Base-by-base conservation (phyloP, 2,888 invertebrate genomes). In the Thyatira batis region DNA sequence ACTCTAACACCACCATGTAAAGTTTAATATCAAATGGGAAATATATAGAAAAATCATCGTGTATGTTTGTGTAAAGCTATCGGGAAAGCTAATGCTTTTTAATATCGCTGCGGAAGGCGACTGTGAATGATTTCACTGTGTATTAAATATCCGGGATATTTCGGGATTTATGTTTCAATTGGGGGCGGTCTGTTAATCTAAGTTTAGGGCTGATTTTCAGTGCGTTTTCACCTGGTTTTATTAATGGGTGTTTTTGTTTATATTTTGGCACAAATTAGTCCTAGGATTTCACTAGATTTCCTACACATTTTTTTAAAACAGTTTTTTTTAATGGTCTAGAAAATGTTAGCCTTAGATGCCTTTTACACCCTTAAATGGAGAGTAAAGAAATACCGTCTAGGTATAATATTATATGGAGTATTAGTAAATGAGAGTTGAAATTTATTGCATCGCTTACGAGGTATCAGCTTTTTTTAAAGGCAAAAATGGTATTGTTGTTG, bases 141-240 rank as follows among this genome's bases (percentile, higher is more conserved):
- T 69, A 83, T 84, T 80, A 80, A 84, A 76, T 78, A 75, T 78
- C 66, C 73, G 69, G 61, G 73, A 73, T 73, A 65, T n/a, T n/a
- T 58, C 56, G 60, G 55, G 62, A 80, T 82, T 80, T 81, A 79
- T 71, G 72, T 0, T 17, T 17, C 8, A 17, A 17, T 39, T 39
- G 58, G 61, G 53, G 53, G 60, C 51, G 51, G 50, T 55, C 13
- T 2, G 11, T 33, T 33, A 0, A 39, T 39, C 17, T 39, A 39
- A 17, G 6, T 17, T 39, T 39, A 39, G 17, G 39, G 1, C 17
- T 39, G 39, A 8, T 17, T 39, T 39, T 39, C 8, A 39, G 39
- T 13, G 8, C 17, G 6, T 39, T 39, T 17, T 17, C 39, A 39
- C 39, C 17, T 39, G 17, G n/a, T n/a, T 39, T 39, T 33, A 13